These are phyloP conservation scores for Cheilosia impressa DNA, from an alignment of 2,888 invertebrate genomes.

Conservation along the genomic window DNA sequence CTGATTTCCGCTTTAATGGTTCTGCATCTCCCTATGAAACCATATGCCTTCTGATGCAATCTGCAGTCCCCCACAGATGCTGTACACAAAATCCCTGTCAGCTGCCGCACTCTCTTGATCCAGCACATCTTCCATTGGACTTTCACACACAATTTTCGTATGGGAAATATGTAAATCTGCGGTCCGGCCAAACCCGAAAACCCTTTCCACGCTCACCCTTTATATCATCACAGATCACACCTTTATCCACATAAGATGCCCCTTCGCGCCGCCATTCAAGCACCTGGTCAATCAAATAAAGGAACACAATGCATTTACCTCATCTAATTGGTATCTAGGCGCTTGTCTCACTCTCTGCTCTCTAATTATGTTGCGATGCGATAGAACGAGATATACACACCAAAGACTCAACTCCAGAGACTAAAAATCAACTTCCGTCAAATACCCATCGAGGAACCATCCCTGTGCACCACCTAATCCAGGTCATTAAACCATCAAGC, in stretches of 20 bases:
- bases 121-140: neutral
- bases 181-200: neutral
- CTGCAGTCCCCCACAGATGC: neutral
- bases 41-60: neutral
- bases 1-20: neutral
- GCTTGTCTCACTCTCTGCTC: conserved; percentile 24
- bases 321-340: conserved; percentile 36
- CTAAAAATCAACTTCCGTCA: conserved; percentile 65
- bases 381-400: conserved; percentile 17
- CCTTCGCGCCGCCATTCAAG: conserved; percentile 4
- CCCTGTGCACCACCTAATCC: conserved; percentile 38
- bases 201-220: conserved; percentile 1
- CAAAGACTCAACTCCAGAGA: neutral
- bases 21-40: no score
- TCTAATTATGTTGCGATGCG: conserved; percentile 44
- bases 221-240: conserved; percentile 10
- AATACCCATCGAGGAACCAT: conserved; percentile 37
- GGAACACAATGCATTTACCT: conserved; percentile 1
- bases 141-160: neutral
- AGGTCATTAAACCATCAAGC: conserved; percentile 64
- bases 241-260: neutral
- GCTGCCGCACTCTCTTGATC: neutral
- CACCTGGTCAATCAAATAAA: conserved; percentile 33
- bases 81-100: neutral
- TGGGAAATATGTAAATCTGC: neutral